phyloP scores from a whole-genome alignment of 2,797 vertebrate genomes.

The Cyclopterus lumpus region DNA sequence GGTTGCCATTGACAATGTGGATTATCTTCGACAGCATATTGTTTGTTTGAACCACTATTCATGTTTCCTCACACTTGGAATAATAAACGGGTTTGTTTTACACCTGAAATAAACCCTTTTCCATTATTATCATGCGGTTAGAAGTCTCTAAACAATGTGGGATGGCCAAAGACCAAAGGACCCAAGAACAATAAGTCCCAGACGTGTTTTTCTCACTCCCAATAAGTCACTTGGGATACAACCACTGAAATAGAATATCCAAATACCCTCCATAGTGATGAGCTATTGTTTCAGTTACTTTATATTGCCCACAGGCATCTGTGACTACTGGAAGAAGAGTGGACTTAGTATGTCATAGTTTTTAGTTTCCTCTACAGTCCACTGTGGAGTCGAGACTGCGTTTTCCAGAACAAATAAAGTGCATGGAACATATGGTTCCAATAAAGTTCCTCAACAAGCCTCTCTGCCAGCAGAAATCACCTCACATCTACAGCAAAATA shows the following conservation, averaged over 20 bases:
- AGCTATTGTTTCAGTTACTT: not conserved
- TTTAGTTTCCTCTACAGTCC: constrained; percentile 6
- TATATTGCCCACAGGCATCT: not conserved
- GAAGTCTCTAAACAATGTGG: not conserved
- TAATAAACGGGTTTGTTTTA: not conserved
- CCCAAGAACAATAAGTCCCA: not conserved
- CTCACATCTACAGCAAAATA: constrained; percentile 28
- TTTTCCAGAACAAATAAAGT: constrained; percentile 42
- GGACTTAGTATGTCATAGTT: not conserved
- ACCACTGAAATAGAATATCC: not conserved
- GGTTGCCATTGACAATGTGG: not conserved
- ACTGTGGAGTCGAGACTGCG: not conserved
- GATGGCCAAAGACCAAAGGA: not conserved
- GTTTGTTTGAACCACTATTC: not conserved
- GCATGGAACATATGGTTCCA: constrained; percentile 68
- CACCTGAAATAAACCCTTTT: not conserved
- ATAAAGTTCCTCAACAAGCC: constrained; percentile 47
- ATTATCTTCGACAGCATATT: not conserved
- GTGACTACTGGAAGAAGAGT: not conserved
- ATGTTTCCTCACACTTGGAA: not conserved
- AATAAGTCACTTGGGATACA: not conserved
- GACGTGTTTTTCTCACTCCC: not conserved
- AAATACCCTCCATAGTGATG: not conserved
- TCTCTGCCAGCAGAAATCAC: constrained; percentile 41
- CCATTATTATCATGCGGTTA: not conserved